Evolutionary conservation across 2,888 invertebrate species (phyloP).

Genomic region (Drosophila macrospina): DNA sequence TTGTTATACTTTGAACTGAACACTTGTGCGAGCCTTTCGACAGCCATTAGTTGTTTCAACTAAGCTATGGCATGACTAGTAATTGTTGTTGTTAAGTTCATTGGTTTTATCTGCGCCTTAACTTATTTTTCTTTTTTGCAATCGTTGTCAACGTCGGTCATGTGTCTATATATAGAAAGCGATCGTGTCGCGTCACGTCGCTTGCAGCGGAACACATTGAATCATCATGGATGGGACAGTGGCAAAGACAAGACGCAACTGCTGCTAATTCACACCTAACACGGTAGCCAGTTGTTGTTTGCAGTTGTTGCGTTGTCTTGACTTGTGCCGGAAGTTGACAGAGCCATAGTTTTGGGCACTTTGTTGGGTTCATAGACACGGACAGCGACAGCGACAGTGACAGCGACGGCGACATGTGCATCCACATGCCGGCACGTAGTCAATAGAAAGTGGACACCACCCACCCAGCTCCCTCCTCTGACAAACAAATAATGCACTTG

Average conservation of each 20-base stretch:
- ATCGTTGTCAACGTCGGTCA: slow-evolving; percentile 59
- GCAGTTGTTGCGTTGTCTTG: slow-evolving; percentile 14
- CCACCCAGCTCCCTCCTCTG: background rate
- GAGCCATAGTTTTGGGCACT: slow-evolving; percentile 48
- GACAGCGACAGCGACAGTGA: slow-evolving; percentile 10
- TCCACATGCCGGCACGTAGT: slow-evolving; percentile 57
- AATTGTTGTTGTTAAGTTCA: slow-evolving; percentile 55
- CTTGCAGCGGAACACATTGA: slow-evolving; percentile 44
- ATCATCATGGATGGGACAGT: slow-evolving; percentile 44
- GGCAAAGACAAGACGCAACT: slow-evolving; percentile 15
- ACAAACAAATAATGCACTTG: slow-evolving; percentile 16
- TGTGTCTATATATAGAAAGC: slow-evolving; percentile 70
- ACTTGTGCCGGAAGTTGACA: slow-evolving; percentile 61
- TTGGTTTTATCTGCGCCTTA: slow-evolving; percentile 65
- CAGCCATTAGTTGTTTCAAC: slow-evolving; percentile 30
- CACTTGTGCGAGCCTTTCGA: slow-evolving; percentile 1
- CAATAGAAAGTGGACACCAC: slow-evolving; percentile 63
- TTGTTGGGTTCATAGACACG: slow-evolving; percentile 34
- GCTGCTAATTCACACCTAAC: slow-evolving; percentile 37
- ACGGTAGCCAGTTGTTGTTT: slow-evolving; percentile 8
- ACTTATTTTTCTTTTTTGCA: slow-evolving; percentile 43
- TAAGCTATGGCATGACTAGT: slow-evolving; percentile 20
- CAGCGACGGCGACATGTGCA: slow-evolving; percentile 12
- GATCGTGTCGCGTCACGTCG: slow-evolving; percentile 11
- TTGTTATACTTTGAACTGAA: slow-evolving; percentile 22